Evolutionary conservation across 1,140 invertebrate genomes (phyloP).

Genomic region (Drosophila kurseongensis): DNA sequence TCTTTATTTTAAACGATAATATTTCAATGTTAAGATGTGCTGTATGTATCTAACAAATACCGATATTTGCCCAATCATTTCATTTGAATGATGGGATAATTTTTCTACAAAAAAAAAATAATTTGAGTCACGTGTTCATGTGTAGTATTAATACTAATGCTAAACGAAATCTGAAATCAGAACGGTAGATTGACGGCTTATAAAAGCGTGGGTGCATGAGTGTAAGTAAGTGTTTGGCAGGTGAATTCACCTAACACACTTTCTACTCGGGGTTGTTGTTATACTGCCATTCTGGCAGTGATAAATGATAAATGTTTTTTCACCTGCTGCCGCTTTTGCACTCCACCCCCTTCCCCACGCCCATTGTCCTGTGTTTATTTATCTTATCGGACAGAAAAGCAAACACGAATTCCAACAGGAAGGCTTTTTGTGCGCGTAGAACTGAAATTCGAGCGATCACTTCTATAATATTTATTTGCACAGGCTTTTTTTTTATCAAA

Average conservation of each 20-base stretch:
- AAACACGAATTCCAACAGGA: conserved; percentile 64
- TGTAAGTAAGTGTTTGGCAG: conserved; percentile 32
- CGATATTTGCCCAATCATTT: no score
- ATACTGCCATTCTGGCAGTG: conserved; percentile 42
- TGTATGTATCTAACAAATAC: no score
- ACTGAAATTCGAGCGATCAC: conserved; percentile 38
- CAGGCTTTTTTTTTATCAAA: conserved; percentile 44
- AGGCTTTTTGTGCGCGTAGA: conserved; percentile 30
- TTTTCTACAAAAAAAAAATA: no score
- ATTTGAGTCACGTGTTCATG: not conserved
- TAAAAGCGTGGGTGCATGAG: not conserved
- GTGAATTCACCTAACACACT: conserved; percentile 65
- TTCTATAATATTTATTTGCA: conserved; percentile 54
- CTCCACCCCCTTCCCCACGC: not conserved
- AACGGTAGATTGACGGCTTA: conserved; percentile 19
- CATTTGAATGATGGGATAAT: no score
- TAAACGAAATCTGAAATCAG: conserved; percentile 4
- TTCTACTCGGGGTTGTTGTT: conserved; percentile 45
- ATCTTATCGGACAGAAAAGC: conserved; percentile 66
- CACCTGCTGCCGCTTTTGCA: conserved; percentile 41
- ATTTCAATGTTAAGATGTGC: no score
- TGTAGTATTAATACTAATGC: conserved; percentile 4
- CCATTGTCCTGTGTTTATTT: conserved; percentile 45
- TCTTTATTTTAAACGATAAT: no score
- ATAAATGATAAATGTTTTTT: conserved; percentile 71